Percentiles rank a stretch among this genome's conserved stretches.
Conservation (phyloP, 2,888 invertebrate species). For the Eupeodes latifasciatus region DNA sequence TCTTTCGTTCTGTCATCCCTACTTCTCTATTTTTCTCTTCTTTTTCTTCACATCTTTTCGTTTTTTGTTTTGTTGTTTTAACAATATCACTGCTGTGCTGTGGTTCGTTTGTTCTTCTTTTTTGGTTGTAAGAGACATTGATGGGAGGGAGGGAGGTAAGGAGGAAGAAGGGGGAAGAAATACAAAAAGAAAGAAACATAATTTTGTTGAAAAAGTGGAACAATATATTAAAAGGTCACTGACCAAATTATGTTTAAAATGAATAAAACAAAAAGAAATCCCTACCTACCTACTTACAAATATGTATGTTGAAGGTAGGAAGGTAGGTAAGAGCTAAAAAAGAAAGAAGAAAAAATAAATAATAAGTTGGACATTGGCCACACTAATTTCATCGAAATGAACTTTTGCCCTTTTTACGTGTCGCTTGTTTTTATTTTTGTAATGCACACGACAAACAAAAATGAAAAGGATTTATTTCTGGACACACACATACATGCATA, state of each 20-base stretch:
- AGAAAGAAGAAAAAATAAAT: constrained; percentile 46
- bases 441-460: constrained; percentile 31
- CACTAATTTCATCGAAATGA: constrained; percentile 63
- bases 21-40: constrained; percentile 35
- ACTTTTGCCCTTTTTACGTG: constrained; percentile 74
- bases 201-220: constrained; percentile 77
- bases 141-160: not conserved
- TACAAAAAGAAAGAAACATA: constrained; percentile 68
- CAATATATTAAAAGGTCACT: constrained; percentile 81
- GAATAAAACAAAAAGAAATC: constrained; percentile 17
- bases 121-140: not conserved
- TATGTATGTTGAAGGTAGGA: too few species aligned
- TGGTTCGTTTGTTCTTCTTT: not conserved
- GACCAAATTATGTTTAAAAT: constrained; percentile 82
- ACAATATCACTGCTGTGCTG: not conserved
- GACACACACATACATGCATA: constrained; percentile 20
- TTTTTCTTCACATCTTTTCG: constrained; percentile 22
- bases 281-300: too few species aligned
- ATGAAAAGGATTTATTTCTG: constrained; percentile 75
- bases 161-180: constrained; percentile 8
- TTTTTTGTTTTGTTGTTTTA: constrained; percentile 16
- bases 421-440: constrained; percentile 23
- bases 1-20: constrained; percentile 32
- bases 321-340: constrained; percentile 24
- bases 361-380: constrained; percentile 59